phyloP scores from a whole-genome alignment of 2,113 vertebrate genomes.

The Mesoclemmys tuberculata region DNA sequence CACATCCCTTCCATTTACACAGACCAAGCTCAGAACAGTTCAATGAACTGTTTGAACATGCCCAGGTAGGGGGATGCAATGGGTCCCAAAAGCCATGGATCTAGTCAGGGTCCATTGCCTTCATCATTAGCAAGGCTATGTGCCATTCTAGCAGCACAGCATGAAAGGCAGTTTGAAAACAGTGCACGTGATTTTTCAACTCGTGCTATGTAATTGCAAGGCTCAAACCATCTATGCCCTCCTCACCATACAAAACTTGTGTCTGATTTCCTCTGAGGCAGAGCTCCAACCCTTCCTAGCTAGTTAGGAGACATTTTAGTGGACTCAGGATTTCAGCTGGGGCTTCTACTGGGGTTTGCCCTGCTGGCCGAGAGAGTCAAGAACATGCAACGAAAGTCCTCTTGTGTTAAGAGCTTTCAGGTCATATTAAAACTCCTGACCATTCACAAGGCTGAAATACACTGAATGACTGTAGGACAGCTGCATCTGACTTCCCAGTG shows the following conservation, averaged over 20 bases:
- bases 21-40: neutral
- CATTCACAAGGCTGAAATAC: conserved; percentile 5
- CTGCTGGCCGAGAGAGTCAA: neutral
- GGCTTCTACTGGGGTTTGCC: conserved; percentile 22
- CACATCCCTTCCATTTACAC: neutral
- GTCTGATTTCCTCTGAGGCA: conserved; percentile 6
- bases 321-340: conserved; percentile 7
- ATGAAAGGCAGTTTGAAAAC: neutral
- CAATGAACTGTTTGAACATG: neutral
- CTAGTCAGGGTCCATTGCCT: neutral
- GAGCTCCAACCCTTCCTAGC: conserved; percentile 5
- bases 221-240: neutral
- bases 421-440: conserved; percentile 43
- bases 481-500: conserved; percentile 1
- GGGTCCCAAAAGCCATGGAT: neutral
- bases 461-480: conserved; percentile 42
- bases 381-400: conserved; percentile 34
- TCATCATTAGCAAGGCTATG: neutral
- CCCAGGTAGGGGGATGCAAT: neutral
- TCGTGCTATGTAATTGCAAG: neutral
- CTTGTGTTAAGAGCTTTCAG: conserved; percentile 32
- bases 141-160: neutral
- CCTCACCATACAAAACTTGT: neutral
- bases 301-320: neutral
- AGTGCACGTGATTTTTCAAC: neutral